Conservation (phyloP, 2,113 vertebrate species). For the Semicossyphus pulcher region DNA sequence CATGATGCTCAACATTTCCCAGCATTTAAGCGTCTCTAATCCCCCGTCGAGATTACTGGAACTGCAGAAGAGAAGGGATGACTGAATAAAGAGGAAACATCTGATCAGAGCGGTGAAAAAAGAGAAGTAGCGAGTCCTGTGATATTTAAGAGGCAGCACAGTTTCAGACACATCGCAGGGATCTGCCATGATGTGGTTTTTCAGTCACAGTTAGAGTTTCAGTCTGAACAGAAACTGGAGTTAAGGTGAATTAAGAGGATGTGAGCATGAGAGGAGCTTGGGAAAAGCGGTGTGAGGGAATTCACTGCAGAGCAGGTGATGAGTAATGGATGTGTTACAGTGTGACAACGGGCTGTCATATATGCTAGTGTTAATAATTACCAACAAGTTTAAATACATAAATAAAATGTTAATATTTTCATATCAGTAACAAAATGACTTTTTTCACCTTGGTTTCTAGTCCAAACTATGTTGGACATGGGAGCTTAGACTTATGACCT, state of each 20-base stretch:
- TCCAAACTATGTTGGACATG: too few relatives aligned
- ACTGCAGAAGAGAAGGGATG: constrained; percentile 2
- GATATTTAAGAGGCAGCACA: background rate
- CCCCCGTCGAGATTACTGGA: constrained; percentile 18
- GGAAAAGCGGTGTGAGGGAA: background rate
- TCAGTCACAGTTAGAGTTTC: constrained; percentile 32
- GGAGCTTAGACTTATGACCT: too few relatives aligned
- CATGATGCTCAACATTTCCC: constrained; percentile 1
- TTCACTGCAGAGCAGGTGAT: background rate
- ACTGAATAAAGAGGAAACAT: constrained; percentile 39
- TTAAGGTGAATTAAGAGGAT: background rate
- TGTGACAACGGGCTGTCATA: background rate
- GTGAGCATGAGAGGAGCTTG: background rate
- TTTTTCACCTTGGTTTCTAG: too few relatives aligned
- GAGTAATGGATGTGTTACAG: background rate
- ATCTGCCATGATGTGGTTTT: constrained; percentile 1
- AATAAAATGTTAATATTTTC: too few relatives aligned
- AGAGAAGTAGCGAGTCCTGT: constrained; percentile 11
- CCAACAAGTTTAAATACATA: too few relatives aligned
- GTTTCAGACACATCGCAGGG: constrained; percentile 10
- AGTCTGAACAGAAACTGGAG: constrained; percentile 6
- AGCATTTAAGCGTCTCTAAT: background rate
- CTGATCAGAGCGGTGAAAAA: background rate
- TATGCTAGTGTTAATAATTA: too few relatives aligned
- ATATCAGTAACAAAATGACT: too few relatives aligned